Conservation (phyloP, 2,113 vertebrate species). For the Meleagris gallopavo region DNA sequence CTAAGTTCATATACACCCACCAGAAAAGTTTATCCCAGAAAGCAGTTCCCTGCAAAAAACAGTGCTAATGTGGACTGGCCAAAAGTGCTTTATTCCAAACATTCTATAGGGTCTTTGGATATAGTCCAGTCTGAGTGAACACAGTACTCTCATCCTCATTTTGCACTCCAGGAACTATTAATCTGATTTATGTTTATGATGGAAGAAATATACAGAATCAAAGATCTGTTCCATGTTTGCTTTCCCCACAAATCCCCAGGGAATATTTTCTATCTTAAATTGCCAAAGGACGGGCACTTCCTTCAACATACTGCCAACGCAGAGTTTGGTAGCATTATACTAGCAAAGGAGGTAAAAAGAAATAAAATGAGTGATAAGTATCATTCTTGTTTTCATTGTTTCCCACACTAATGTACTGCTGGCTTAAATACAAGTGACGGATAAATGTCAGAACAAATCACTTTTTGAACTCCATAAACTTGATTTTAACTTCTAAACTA, state of each 20-base stretch:
- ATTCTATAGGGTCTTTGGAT: background rate
- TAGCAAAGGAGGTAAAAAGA: background rate
- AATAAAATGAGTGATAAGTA: background rate
- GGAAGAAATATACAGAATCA: background rate
- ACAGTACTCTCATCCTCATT: background rate
- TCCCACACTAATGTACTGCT: background rate
- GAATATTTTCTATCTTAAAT: background rate
- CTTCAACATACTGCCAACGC: background rate
- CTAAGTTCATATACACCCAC: background rate
- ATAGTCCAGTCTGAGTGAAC: background rate
- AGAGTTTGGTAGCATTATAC: background rate
- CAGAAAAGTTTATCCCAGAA: background rate
- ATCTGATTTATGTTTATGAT: background rate
- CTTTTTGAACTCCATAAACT: background rate
- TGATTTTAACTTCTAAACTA: background rate
- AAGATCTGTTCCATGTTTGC: background rate
- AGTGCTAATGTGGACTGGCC: background rate
- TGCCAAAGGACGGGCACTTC: background rate
- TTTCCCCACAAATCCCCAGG: background rate
- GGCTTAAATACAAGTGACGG: background rate
- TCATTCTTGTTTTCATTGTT: background rate
- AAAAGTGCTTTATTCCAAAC: background rate
- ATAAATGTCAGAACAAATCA: background rate
- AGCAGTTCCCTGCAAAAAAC: background rate
- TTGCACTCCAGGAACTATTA: background rate